Percentiles rank a stretch among this genome's conserved stretches.
Conservation (phyloP, 2,888 invertebrate genomes). For the Leistus spinibarbis region DNA sequence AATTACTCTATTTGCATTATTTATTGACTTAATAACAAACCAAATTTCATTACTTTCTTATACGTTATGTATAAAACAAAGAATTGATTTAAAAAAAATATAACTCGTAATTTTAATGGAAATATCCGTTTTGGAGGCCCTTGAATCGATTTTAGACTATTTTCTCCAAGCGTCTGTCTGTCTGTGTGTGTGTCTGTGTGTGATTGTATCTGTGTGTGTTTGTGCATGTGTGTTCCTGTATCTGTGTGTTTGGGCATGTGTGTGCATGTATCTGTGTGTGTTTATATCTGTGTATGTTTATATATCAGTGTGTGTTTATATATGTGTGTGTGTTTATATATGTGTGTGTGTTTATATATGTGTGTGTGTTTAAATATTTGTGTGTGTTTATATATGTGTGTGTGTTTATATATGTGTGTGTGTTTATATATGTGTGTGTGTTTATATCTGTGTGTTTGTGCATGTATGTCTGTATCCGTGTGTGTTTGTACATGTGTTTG, state of each 20-base stretch:
- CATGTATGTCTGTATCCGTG: background rate
- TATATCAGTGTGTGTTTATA: background rate
- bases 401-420: background rate
- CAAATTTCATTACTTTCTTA: too few relatives aligned
- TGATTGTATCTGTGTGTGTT: background rate
- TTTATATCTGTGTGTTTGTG: background rate
- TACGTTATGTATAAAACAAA: too few relatives aligned
- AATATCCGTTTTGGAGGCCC: too few relatives aligned
- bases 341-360: conserved; percentile 48
- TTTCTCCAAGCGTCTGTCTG: too few relatives aligned
- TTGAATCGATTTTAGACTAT: too few relatives aligned
- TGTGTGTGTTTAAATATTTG: conserved; percentile 41
- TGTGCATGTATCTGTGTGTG: background rate
- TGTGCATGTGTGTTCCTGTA: background rate
- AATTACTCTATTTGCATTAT: too few relatives aligned
- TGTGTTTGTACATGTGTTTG: background rate
- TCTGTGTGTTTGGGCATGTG: background rate
- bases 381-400: background rate
- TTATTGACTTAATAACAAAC: too few relatives aligned
- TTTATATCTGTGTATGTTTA: background rate
- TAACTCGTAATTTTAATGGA: too few relatives aligned
- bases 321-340: background rate
- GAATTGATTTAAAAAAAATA: too few relatives aligned
- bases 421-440: background rate
- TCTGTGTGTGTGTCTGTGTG: background rate